A percentile compares a stretch with the other conserved stretches of the same genome.
phyloP scores from a whole-genome alignment of 2,888 invertebrate species.

The Adela reaumurella region DNA sequence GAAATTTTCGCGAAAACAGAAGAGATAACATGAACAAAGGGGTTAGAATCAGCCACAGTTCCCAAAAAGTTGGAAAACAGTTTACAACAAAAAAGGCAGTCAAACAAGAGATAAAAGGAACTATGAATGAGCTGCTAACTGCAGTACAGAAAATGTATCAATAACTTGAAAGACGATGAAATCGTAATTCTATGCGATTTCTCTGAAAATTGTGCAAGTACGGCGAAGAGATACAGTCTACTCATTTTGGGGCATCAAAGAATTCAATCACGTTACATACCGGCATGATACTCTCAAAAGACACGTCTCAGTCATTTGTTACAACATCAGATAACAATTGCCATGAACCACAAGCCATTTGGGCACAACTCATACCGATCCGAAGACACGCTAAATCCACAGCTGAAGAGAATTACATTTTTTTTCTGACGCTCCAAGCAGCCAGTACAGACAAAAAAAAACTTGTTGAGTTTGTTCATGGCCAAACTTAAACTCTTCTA shows the following conservation, averaged over 20 bases:
- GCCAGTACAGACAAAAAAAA: slow-evolving; percentile 16
- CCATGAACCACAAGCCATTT: slow-evolving; percentile 9
- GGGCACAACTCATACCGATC: slow-evolving; percentile 4
- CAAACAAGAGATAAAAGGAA: slow-evolving; percentile 7
- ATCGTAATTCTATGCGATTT: slow-evolving; percentile 11
- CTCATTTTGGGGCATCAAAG: slow-evolving; percentile 16
- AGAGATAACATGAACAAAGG: slow-evolving; percentile 8
- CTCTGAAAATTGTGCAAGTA: slow-evolving; percentile 14
- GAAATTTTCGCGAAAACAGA: slow-evolving; percentile 3
- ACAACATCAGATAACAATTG: too few species aligned
- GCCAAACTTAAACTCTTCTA: slow-evolving; percentile 6
- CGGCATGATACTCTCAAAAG: too few species aligned
- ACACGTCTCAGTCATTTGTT: too few species aligned
- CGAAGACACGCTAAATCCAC: not conserved
- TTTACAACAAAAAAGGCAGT: slow-evolving; percentile 7
- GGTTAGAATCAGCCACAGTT: slow-evolving; percentile 6
- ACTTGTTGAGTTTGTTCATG: slow-evolving; percentile 8
- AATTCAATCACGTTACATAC: slow-evolving; percentile 9
- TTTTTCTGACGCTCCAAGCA: slow-evolving; percentile 15
- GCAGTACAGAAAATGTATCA: slow-evolving; percentile 11
- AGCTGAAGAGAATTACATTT: slow-evolving; percentile 6
- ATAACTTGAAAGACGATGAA: slow-evolving; percentile 9
- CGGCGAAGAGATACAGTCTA: slow-evolving; percentile 12
- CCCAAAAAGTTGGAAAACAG: slow-evolving; percentile 6
- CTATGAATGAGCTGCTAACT: not conserved